Evolutionary conservation across 2,888 invertebrate species (phyloP).

Genomic region (Tineola bisselliella): DNA sequence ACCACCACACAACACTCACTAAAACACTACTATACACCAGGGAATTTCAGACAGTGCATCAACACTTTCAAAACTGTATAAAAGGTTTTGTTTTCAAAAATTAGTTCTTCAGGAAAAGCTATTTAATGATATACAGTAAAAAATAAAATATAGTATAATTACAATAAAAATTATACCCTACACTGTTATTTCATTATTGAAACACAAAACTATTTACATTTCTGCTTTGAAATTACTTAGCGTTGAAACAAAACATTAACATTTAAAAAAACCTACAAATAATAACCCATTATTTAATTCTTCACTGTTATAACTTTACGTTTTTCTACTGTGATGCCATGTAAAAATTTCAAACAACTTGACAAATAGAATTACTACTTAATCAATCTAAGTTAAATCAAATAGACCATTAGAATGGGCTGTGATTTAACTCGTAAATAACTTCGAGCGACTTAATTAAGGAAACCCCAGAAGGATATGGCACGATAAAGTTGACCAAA

Average conservation of each 20-base stretch:
- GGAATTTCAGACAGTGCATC: background rate
- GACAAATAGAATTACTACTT: background rate
- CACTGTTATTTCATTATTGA: background rate
- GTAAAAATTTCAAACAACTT: too few relatives aligned
- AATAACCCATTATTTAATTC: background rate
- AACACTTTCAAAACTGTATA: background rate
- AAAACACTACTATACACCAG: slow-evolving; percentile 7
- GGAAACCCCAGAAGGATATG: background rate
- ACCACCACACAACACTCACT: slow-evolving; percentile 16
- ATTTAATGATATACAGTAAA: too few relatives aligned
- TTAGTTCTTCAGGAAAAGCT: too few relatives aligned
- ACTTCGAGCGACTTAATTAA: background rate
- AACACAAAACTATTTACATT: slow-evolving; percentile 1
- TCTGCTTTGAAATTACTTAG: background rate
- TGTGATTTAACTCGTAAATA: background rate
- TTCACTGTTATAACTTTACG: background rate
- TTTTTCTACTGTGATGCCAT: background rate
- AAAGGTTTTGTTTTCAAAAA: background rate
- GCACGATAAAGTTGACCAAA: background rate
- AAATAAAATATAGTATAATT: too few relatives aligned
- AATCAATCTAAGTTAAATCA: background rate
- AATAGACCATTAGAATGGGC: background rate
- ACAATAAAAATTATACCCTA: background rate
- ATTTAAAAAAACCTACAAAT: background rate
- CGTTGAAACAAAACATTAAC: too few relatives aligned